Evolutionary conservation across 1,140 invertebrate genomes (phyloP).

Genomic region (Mizuhopecten yessoensis): DNA sequence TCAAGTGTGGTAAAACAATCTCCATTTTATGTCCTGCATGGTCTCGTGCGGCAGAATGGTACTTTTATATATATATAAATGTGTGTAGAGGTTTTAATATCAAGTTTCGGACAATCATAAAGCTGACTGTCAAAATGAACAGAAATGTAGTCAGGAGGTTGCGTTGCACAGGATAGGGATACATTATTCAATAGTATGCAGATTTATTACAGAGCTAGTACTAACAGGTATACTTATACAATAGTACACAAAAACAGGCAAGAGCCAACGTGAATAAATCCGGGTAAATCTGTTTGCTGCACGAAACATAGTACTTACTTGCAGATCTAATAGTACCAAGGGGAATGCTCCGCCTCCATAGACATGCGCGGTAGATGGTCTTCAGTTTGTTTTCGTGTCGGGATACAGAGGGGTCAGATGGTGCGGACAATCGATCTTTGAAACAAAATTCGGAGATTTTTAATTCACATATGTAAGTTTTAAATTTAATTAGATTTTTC

Average conservation of each 20-base stretch:
- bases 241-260: background rate
- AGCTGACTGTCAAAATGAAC: background rate
- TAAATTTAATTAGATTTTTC: too few species aligned
- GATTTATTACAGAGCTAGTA: background rate
- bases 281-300: background rate
- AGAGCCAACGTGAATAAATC: conserved; percentile 25
- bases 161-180: too few species aligned
- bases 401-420: background rate
- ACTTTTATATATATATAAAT: background rate
- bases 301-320: conserved; percentile 25
- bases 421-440: conserved; percentile 50
- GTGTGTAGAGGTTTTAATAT: background rate
- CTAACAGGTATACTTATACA: background rate
- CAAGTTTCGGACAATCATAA: background rate
- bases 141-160: background rate
- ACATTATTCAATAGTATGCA: too few species aligned
- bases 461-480: too few species aligned
- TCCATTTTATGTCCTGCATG: background rate
- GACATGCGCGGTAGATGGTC: conserved; percentile 45
- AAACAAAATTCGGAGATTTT: background rate
- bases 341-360: background rate
- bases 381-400: conserved; percentile 36
- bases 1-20: background rate
- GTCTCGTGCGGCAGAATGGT: background rate
- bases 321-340: conserved; percentile 31